Evolutionary conservation across 2,797 vertebrate genomes (phyloP).

Genomic region (Orestias chungarensis): DNA sequence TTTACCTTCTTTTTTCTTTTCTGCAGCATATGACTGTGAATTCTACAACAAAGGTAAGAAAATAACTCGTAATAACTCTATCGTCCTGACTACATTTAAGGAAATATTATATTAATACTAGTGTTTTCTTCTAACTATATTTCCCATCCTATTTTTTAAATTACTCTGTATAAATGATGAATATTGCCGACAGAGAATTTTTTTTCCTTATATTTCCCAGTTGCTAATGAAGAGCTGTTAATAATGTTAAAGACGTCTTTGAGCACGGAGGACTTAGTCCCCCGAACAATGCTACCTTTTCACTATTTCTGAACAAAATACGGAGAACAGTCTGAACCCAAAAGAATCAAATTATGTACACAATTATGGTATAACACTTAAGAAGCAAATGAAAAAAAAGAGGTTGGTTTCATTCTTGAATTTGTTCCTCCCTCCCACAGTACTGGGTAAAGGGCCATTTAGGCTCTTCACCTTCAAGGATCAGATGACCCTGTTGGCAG

Average conservation of each 20-base stretch:
- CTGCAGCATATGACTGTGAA: conserved; percentile 95
- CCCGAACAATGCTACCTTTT: not conserved
- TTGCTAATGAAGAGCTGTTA: not conserved
- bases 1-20: conserved; percentile 37
- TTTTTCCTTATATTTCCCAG: not conserved
- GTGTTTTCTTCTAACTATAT: not conserved
- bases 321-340: not conserved
- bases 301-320: not conserved
- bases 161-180: not conserved
- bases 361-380: not conserved
- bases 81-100: not conserved
- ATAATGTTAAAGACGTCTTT: not conserved
- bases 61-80: not conserved
- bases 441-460: conserved; percentile 92
- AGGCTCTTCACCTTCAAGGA: conserved; percentile 84
- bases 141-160: not conserved
- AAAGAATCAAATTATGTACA: not conserved
- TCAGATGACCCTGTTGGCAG: conserved; percentile 72
- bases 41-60: conserved; percentile 96
- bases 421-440: conserved; percentile 69
- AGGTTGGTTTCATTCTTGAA: not conserved
- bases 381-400: not conserved
- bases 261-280: not conserved
- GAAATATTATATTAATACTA: not conserved
- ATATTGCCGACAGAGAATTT: not conserved